Base-by-base conservation (phyloP, 2,888 invertebrate species). In the Coenonympha arcania region DNA sequence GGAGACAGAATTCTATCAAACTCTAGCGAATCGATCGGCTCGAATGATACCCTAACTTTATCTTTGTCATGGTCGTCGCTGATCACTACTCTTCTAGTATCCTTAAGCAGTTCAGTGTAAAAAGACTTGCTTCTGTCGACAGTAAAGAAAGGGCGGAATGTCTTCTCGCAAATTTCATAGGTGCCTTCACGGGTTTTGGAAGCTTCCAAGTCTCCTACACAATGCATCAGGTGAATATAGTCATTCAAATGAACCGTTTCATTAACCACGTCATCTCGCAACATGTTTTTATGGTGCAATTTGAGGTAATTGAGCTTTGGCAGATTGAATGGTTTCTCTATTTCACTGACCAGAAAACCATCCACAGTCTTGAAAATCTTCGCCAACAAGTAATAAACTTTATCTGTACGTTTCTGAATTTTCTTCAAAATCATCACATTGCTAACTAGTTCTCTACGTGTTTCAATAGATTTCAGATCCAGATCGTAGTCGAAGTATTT, bases 301-400 rank as follows among this genome's bases (percentile, higher is more conserved):
- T 64, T 67, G 0, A 69, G 50, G 24, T 68, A 71, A 55, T 71
- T 70, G 0, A 71, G 63, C 50, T 57, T 65, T 19, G 64, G 47
- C 13, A 71, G 15, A 58, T 69, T 65, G 16, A 2, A 40, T 3
- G 59, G 63, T 0, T 65, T 59, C 51, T 62, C 56, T 43, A 71
- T 66, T 61, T 67, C 65, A 58, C 58, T 47, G 1, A 68, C 40
- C 1, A 71, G 52, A 50, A 69, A 71, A 6, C 66, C 68, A 20
- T 68, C 47, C 1, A 37, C 45, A 8, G 9, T 64, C 51, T 67
- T 71, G 45, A 72, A 71, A 39, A 69, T 71, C 44, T 43, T 64
- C 28, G 63, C 54, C 26, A 64, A 18, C 44, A 67, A 47, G 50
- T 56, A 68, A 50, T 60, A 64, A 46, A 62, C 50, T 59, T 63